Evolutionary conservation across 2,888 invertebrate species (phyloP).

Genomic region (Hypselothyrea guttata): DNA sequence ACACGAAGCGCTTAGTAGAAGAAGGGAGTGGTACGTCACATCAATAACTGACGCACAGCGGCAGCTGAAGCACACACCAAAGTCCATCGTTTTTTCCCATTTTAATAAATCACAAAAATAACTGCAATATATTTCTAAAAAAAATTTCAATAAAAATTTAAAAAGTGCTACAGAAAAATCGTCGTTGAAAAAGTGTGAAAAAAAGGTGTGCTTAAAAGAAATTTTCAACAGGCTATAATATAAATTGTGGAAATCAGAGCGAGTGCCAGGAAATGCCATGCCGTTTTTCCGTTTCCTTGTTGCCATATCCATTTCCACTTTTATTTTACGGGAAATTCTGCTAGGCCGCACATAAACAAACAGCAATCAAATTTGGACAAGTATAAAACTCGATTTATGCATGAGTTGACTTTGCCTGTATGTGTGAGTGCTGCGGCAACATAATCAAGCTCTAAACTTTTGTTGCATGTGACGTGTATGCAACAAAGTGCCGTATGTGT

Average conservation of each 20-base stretch:
- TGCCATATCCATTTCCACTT: not conserved
- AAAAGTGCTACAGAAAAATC: conserved; percentile 24
- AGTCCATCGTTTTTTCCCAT: conserved; percentile 60
- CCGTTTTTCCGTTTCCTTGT: conserved; percentile 1
- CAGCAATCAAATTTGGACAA: conserved; percentile 26
- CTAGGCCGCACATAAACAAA: conserved; percentile 6
- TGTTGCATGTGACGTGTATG: conserved; percentile 71
- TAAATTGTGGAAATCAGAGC: conserved; percentile 23
- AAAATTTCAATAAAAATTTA: conserved; percentile 26
- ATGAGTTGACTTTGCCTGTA: conserved; percentile 54
- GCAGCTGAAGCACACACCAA: conserved; percentile 50
- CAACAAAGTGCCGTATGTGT: conserved; percentile 64
- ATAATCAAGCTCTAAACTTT: conserved; percentile 36
- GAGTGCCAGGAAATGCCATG: conserved; percentile 28
- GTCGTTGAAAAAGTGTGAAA: conserved; percentile 9
- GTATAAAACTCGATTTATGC: conserved; percentile 58
- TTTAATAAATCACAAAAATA: conserved; percentile 25
- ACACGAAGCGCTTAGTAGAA: conserved; percentile 78
- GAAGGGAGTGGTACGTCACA: conserved; percentile 83
- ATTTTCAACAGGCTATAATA: conserved; percentile 43
- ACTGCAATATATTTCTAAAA: conserved; percentile 32
- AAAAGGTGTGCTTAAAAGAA: conserved; percentile 39
- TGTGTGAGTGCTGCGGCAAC: conserved; percentile 36
- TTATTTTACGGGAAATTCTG: not conserved
- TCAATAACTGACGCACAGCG: conserved; percentile 83